Conservation (phyloP, 2,113 vertebrate species). For the Oncorhynchus clarkii region DNA sequence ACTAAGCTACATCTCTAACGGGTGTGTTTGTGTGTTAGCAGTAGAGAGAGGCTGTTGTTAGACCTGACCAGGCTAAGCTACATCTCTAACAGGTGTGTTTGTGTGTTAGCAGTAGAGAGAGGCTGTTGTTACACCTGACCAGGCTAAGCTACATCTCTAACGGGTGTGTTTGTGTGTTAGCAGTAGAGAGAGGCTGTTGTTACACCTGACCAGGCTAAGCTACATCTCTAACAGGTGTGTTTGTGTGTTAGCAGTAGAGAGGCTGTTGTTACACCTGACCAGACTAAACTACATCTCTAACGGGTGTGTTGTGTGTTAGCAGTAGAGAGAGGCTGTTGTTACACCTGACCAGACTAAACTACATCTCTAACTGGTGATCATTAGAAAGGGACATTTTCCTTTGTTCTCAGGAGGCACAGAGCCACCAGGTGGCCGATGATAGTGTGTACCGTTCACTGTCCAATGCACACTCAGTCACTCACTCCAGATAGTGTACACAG, state of each 20-base stretch:
- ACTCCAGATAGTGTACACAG: background rate
- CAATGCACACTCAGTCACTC: background rate
- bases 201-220: conserved; percentile 18
- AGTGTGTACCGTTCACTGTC: conserved; percentile 32
- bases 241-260: no score
- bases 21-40: background rate
- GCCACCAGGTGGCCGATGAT: conserved; percentile 41
- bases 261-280: conserved; percentile 1
- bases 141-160: conserved; percentile 30
- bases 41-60: no score
- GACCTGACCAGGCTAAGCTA: conserved; percentile 19
- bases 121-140: conserved; percentile 2
- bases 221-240: conserved; percentile 30
- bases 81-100: conserved; percentile 29
- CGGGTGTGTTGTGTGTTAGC: background rate
- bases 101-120: no score
- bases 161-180: background rate
- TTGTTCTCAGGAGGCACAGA: conserved; percentile 48
- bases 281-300: conserved; percentile 30
- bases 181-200: no score
- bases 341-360: conserved; percentile 20
- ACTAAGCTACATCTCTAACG: conserved; percentile 37
- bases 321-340: no score
- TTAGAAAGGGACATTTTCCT: conserved; percentile 28
- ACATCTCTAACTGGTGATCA: conserved; percentile 37